A percentile compares a stretch with the other conserved stretches of the same genome.
These are phyloP conservation scores for Amphipoea lucens DNA, from an alignment of 2,888 invertebrate genomes.

Conservation along the genomic window DNA sequence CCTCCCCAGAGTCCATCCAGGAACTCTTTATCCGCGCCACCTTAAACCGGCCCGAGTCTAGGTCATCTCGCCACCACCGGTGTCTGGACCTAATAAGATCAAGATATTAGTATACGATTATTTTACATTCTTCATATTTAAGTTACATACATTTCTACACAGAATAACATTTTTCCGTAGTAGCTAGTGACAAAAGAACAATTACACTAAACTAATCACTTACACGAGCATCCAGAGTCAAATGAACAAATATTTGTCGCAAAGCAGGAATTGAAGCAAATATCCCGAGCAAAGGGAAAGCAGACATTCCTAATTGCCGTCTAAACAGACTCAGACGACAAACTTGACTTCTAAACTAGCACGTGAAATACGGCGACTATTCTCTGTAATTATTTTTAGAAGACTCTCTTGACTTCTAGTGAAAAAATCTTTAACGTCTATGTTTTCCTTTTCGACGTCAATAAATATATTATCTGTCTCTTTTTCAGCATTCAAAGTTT, in stretches of 20 bases:
- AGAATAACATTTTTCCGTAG: background rate
- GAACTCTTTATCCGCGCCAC: too few species aligned
- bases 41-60: too few species aligned
- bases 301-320: conserved; percentile 39
- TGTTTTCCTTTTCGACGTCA: background rate
- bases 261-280: conserved; percentile 20
- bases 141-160: background rate
- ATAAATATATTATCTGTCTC: conserved; percentile 4
- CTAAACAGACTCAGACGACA: conserved; percentile 35
- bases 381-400: conserved; percentile 35
- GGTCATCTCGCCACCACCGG: too few species aligned
- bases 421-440: background rate
- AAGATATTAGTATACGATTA: background rate
- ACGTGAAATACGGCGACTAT: conserved; percentile 29
- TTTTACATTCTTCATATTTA: background rate
- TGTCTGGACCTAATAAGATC: too few species aligned
- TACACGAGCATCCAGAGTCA: background rate
- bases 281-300: conserved; percentile 23
- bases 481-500: conserved; percentile 12
- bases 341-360: conserved; percentile 33
- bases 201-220: conserved; percentile 23
- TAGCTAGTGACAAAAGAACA: background rate
- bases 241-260: conserved; percentile 37
- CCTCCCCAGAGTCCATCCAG: too few species aligned
- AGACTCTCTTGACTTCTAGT: conserved; percentile 7